Evolutionary conservation across 2,113 vertebrate genomes (phyloP).

Genomic region (Sprattus sprattus): DNA sequence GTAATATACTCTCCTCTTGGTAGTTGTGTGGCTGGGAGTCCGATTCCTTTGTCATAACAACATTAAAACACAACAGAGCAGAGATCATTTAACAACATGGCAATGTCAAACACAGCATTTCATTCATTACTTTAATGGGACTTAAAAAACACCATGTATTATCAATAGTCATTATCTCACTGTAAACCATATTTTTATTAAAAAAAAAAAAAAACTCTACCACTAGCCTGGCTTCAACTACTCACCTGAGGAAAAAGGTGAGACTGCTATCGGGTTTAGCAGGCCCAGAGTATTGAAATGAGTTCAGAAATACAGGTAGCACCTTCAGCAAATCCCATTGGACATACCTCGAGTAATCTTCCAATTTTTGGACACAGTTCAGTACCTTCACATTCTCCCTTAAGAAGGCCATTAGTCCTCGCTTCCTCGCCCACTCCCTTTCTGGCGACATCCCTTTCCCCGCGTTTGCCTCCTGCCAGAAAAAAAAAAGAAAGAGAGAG

Average conservation of each 20-base stretch:
- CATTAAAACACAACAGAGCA: conserved; percentile 34
- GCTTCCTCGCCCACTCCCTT: conserved; percentile 64
- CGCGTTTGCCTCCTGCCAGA: conserved; percentile 50
- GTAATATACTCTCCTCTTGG: conserved; percentile 55
- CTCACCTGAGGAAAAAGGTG: not conserved
- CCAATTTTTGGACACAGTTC: conserved; percentile 5
- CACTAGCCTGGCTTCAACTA: not conserved
- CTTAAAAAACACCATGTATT: not conserved
- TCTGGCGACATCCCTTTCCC: conserved; percentile 52
- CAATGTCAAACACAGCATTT: not conserved
- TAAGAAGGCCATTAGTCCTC: conserved; percentile 66
- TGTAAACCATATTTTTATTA: not conserved
- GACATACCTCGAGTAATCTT: conserved; percentile 41
- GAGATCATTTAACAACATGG: not conserved
- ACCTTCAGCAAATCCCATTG: conserved; percentile 31
- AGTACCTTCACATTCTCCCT: conserved; percentile 64
- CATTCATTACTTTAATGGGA: not conserved
- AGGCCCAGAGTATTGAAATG: not conserved
- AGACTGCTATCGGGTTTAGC: not conserved
- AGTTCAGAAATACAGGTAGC: not conserved
- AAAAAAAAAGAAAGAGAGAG: conserved; percentile 9
- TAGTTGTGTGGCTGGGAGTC: conserved; percentile 57
- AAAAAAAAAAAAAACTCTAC: not conserved
- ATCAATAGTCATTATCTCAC: not conserved
- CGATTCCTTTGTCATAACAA: conserved; percentile 62